phyloP scores from a whole-genome alignment of 2,113 vertebrate genomes.

The Heterochromis multidens region DNA sequence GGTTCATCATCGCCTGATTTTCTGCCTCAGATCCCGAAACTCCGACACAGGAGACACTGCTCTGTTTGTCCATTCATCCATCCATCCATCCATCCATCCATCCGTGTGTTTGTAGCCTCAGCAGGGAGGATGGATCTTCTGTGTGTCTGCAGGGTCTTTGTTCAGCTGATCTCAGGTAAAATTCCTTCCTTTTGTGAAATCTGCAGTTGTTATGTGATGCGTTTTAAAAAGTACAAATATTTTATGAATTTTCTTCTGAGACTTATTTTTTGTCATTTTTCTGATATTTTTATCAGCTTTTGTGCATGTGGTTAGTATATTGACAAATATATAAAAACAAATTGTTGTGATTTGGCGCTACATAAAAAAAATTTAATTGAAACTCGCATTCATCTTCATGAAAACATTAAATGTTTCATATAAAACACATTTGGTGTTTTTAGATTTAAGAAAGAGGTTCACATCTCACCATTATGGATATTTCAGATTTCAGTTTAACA shows the following conservation, averaged over 20 bases:
- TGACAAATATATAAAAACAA: too few relatives aligned
- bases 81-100: neutral
- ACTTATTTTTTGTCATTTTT: neutral
- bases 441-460: neutral
- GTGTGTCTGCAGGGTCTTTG: neutral
- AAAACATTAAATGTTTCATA: neutral
- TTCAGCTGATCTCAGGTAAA: constrained; percentile 30
- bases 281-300: neutral
- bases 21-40: neutral
- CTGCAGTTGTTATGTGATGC: neutral
- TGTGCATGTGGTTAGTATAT: neutral
- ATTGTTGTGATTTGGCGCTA: too few relatives aligned
- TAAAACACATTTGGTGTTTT: neutral
- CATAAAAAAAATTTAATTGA: too few relatives aligned
- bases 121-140: neutral
- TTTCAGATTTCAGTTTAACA: neutral
- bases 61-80: neutral
- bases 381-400: neutral
- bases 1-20: neutral
- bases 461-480: neutral
- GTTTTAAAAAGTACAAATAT: neutral
- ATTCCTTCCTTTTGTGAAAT: neutral
- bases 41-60: neutral
- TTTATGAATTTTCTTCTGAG: neutral
- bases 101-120: neutral